A percentile compares a stretch with the other conserved stretches of the same genome.
These are phyloP conservation scores for Rhagonycha lutea DNA, from an alignment of 2,888 invertebrate species.

Conservation along the genomic window DNA sequence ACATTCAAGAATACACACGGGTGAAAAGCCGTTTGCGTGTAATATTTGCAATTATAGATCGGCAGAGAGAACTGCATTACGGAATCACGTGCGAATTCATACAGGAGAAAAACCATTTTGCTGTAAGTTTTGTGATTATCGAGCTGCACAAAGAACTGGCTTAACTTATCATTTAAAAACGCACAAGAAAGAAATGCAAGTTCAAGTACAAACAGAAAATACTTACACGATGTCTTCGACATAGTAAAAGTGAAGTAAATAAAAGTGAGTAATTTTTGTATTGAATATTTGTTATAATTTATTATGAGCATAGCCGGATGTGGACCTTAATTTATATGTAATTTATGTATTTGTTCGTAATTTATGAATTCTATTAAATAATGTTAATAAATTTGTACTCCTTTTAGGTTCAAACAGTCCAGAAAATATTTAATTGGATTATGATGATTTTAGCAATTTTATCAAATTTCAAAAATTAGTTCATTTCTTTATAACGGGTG, in stretches of 20 bases:
- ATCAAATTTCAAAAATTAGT: too few relatives aligned
- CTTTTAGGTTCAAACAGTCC: too few relatives aligned
- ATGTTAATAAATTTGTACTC: too few relatives aligned
- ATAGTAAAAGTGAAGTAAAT: not conserved
- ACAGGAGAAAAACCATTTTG: constrained; percentile 49
- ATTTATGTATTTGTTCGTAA: too few relatives aligned
- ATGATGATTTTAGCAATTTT: too few relatives aligned
- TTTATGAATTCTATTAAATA: too few relatives aligned
- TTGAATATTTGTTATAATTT: not conserved
- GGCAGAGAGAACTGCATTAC: constrained; percentile 50
- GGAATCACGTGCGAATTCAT: constrained; percentile 52
- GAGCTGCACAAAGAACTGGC: not conserved
- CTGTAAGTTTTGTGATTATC: constrained; percentile 48
- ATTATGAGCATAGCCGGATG: not conserved
- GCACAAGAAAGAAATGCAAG: not conserved
- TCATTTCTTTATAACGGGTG: too few relatives aligned
- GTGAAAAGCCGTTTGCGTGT: constrained; percentile 51
- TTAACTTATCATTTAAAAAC: not conserved
- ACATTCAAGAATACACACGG: constrained; percentile 52
- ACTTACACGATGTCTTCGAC: not conserved
- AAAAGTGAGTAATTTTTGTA: not conserved
- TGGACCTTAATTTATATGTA: too few relatives aligned
- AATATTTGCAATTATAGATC: constrained; percentile 40
- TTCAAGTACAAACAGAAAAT: not conserved
- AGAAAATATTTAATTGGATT: too few relatives aligned